These are phyloP conservation scores for Neocrepidodera transversa DNA, from an alignment of 2,888 invertebrate species.

Conservation along the genomic window DNA sequence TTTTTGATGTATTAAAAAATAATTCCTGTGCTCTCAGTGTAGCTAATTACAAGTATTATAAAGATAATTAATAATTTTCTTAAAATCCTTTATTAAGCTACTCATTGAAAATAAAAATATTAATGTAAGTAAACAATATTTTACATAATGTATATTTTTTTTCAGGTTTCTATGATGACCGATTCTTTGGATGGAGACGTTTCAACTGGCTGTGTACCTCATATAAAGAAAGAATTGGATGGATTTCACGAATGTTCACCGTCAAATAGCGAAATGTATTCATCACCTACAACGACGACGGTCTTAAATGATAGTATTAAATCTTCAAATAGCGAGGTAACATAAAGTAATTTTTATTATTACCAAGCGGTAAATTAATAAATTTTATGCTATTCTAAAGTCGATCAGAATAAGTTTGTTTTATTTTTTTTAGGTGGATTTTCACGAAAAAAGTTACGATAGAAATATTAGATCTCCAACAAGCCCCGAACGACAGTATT, in stretches of 20 bases:
- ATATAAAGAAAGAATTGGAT: constrained; percentile 68
- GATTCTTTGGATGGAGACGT: constrained; percentile 58
- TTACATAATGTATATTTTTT: no score
- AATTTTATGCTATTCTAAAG: no score
- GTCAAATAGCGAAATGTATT: constrained; percentile 64
- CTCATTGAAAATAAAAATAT: no score
- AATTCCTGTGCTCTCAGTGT: no score
- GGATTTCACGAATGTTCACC: constrained; percentile 62
- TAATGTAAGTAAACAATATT: no score
- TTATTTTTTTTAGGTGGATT: constrained; percentile 47
- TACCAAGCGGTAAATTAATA: no score
- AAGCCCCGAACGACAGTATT: constrained; percentile 87
- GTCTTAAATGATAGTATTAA: constrained; percentile 29
- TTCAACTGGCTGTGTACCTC: constrained; percentile 46
- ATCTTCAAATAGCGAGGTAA: constrained; percentile 35
- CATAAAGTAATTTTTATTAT: no score
- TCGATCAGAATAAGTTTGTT: no score
- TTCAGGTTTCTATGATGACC: constrained; percentile 78
- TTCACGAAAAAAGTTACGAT: constrained; percentile 61
- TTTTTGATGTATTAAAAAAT: no score
- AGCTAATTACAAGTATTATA: no score
- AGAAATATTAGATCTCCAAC: constrained; percentile 71
- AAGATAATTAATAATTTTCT: no score
- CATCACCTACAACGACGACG: constrained; percentile 61
- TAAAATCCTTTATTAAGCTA: no score